Evolutionary conservation across 2,888 invertebrate species (phyloP), one percentile per base, ranked within the genome.

Genomic region (Plebejus melissa): DNA sequence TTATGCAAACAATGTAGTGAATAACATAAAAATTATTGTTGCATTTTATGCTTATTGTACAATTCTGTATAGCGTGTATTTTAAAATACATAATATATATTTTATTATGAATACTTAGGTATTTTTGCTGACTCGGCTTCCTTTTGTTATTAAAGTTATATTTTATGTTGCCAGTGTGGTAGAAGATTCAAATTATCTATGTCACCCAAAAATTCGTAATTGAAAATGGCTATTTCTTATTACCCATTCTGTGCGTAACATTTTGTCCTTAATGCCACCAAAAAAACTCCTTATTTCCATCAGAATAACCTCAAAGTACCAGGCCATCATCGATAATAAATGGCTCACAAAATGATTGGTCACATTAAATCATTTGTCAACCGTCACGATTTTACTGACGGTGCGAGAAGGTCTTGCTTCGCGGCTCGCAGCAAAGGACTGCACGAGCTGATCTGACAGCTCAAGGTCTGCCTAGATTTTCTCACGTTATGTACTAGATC

Each of bases 391-490:
- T 65, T 65, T 65, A 50, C 72, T 32, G 50, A 32, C 50, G 72
- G 50, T 72, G 72, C 50, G 72, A 54, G 72, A 72, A 72, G 72
- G 72, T 72, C 72, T 72, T 11, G n/a, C 70, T 41, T 70, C 41
- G 70, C 41, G 70, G 38, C 41, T 70, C 70, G 70, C 70, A 41
- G 70, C 70, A 32, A 32, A 28, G 50, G 72, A 28, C 50, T 72
- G 72, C 72, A 72, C 72, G 72, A 72, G 72, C 50, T 54, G 72
- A 50, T 4, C 72, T 50, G 72, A 72, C 72, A 50, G 16, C 72
- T 72, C 72, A 72, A 72, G 72, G 72, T 50, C 50, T 71, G 50
- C 50, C 72, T 72, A 72, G 72, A 72, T 72, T 71, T 71, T 72
- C 72, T 54, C 72, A 72, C 72, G 72, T 72, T 72, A 72, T 36